Evolutionary conservation across 2,888 invertebrate species (phyloP).

Genomic region (Tetanocera ferruginea): DNA sequence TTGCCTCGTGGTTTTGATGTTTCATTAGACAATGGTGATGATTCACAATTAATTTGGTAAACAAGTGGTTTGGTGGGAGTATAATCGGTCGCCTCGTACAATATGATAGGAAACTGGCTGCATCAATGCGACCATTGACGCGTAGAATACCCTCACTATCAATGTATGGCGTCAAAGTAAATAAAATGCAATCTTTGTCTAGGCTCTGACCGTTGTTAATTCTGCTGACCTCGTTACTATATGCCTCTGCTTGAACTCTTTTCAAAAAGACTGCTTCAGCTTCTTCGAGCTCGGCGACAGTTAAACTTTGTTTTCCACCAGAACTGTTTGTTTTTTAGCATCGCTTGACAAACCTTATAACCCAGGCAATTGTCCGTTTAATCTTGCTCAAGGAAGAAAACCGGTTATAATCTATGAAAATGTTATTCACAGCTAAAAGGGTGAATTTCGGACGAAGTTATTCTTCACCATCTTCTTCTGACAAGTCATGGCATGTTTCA

Average conservation of each 20-base stretch:
- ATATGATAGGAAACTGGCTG: constrained; percentile 41
- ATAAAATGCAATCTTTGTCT: not conserved
- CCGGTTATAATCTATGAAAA: not conserved
- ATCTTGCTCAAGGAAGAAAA: not conserved
- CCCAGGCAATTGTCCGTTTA: constrained; percentile 2
- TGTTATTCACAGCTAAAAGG: not conserved
- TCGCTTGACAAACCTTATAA: not conserved
- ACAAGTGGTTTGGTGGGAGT: constrained; percentile 37
- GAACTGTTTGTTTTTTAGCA: not conserved
- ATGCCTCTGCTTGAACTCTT: not conserved
- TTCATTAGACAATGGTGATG: constrained; percentile 36
- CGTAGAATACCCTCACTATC: too few species aligned
- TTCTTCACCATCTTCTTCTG: not conserved
- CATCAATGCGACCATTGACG: constrained; percentile 35
- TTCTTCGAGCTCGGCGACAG: not conserved
- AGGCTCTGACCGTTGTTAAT: not conserved
- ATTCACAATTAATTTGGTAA: constrained; percentile 34
- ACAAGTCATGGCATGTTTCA: not conserved
- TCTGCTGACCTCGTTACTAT: not conserved
- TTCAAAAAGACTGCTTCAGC: not conserved
- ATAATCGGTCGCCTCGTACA: constrained; percentile 39
- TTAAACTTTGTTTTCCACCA: not conserved
- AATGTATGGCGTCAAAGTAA: not conserved
- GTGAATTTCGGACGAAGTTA: not conserved
- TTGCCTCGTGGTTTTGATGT: constrained; percentile 44